Evolutionary conservation across 2,113 vertebrate species (phyloP).

Genomic region (Tretioscincus oriximinensis): DNA sequence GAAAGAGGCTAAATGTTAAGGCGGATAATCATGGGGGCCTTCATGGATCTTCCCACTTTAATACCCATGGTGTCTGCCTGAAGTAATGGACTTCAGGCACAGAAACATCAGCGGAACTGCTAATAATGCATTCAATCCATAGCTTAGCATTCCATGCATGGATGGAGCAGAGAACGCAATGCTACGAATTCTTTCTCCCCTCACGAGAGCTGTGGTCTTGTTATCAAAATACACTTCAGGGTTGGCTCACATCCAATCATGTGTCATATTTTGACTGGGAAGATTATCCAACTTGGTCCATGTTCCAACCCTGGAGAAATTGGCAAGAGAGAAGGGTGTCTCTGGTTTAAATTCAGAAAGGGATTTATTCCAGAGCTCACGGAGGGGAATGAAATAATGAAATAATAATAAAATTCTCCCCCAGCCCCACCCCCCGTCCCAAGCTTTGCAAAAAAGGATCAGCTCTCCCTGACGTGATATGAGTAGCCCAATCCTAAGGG

Average conservation of each 20-base stretch:
- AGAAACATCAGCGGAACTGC: not conserved
- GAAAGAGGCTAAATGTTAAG: not conserved
- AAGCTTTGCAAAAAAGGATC: not conserved
- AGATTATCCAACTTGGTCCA: conserved; percentile 13
- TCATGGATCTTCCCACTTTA: not conserved
- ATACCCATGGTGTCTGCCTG: not conserved
- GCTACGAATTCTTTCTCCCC: not conserved
- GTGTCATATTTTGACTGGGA: conserved; percentile 17
- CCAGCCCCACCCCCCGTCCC: not conserved
- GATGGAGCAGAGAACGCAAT: not conserved
- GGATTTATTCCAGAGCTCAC: not conserved
- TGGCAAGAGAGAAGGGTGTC: not conserved
- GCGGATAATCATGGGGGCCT: not conserved
- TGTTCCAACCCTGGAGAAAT: conserved; percentile 18
- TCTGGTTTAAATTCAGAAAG: conserved; percentile 18
- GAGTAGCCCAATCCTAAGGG: not conserved
- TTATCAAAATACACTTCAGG: conserved; percentile 6
- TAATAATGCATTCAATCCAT: not conserved
- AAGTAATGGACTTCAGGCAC: not conserved
- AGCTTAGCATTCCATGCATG: not conserved
- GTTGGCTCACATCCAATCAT: not conserved
- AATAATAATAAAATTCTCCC: not conserved
- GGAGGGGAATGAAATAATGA: not conserved
- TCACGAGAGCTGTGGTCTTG: not conserved
- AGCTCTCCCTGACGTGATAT: not conserved